Percentiles rank a stretch among this genome's conserved stretches.
Evolutionary conservation across 2,797 vertebrate genomes (phyloP).

Genomic region (Sitta carolinensis): DNA sequence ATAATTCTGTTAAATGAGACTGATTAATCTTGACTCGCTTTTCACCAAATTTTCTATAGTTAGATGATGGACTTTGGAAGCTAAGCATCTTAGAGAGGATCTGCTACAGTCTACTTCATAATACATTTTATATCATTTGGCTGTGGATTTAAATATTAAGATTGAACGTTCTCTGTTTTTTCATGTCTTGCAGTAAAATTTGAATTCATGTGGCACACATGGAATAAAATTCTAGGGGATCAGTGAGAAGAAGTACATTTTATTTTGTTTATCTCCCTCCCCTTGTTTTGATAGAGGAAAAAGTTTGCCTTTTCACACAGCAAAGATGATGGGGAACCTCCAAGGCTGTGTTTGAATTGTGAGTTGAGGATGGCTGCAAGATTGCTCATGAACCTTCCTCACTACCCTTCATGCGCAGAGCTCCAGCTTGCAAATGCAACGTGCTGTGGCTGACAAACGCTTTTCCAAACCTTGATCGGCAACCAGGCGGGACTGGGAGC

Average conservation of each 20-base stretch:
- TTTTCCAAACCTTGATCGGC: background rate
- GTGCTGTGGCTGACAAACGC: background rate
- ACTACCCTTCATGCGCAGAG: background rate
- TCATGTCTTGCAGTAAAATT: background rate
- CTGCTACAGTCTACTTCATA: background rate
- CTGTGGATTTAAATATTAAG: background rate
- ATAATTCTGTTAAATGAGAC: conserved; percentile 55
- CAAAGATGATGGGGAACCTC: background rate
- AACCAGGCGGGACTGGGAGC: background rate
- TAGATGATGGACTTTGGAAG: conserved; percentile 19
- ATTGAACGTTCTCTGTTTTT: background rate
- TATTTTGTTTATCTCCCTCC: background rate
- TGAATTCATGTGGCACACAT: background rate
- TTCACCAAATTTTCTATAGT: conserved; percentile 33
- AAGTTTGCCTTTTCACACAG: background rate
- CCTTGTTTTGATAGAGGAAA: background rate
- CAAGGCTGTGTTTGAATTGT: accelerated
- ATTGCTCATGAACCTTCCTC: background rate
- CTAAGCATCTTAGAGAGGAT: background rate
- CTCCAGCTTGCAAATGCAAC: background rate
- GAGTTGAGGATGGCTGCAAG: background rate
- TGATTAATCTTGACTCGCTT: conserved; percentile 66
- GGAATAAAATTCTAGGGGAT: background rate
- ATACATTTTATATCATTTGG: background rate
- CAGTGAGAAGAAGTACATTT: background rate